Evolutionary conservation across 2,888 invertebrate genomes (phyloP).

Genomic region (Linnaemya tessellans): DNA sequence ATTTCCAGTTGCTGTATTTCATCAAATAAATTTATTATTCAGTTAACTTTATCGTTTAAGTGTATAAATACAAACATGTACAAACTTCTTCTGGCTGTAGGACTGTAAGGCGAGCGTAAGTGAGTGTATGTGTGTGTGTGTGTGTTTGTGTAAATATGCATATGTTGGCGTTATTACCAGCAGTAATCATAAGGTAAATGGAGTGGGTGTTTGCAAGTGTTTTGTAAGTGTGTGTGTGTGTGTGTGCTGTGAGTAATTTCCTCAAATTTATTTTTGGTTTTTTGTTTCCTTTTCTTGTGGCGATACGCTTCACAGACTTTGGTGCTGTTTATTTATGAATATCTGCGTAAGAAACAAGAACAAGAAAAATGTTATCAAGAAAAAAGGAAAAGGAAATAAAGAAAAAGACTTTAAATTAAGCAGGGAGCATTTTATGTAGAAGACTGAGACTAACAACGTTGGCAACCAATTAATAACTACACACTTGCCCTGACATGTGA

Average conservation of each 20-base stretch:
- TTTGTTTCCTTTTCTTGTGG: slow-evolving; percentile 62
- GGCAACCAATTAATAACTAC: not conserved
- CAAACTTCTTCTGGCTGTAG: not conserved
- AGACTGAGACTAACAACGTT: not conserved
- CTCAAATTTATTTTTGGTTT: slow-evolving; percentile 59
- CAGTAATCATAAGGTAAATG: slow-evolving; percentile 22
- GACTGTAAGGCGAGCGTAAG: not conserved
- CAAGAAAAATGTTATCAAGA: not conserved
- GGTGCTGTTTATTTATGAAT: slow-evolving; percentile 66
- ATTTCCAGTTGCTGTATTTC: slow-evolving; percentile 53
- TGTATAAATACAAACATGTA: not conserved
- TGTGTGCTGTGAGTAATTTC: slow-evolving; percentile 61
- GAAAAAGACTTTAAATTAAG: slow-evolving; percentile 50
- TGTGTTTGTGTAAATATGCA: not conserved
- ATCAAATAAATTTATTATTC: slow-evolving; percentile 67
- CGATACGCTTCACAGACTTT: slow-evolving; percentile 66
- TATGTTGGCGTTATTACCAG: slow-evolving; percentile 19
- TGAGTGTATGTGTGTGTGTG: slow-evolving; percentile 5
- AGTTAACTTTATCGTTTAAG: slow-evolving; percentile 67
- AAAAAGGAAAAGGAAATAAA: slow-evolving; percentile 9
- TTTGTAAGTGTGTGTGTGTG: not conserved
- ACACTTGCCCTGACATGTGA: not conserved
- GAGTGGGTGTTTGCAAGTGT: slow-evolving; percentile 23
- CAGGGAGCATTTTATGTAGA: slow-evolving; percentile 35
- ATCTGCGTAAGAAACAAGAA: slow-evolving; percentile 27